These are phyloP conservation scores for Gambusia holbrooki DNA, from an alignment of 2,113 vertebrate genomes.

Conservation along the genomic window DNA sequence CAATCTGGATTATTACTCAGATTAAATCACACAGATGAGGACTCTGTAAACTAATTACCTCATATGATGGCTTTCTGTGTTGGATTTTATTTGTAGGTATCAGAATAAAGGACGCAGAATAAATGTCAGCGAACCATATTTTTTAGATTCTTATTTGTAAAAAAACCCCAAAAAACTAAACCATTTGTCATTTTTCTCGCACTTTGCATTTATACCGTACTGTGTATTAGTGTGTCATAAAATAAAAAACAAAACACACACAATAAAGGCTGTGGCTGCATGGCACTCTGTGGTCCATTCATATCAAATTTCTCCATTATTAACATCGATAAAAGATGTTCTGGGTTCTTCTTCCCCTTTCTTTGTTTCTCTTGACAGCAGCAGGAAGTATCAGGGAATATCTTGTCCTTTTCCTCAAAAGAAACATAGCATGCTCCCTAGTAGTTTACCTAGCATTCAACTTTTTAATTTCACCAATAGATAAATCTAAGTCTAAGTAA, in stretches of 20 bases:
- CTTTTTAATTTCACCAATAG: neutral
- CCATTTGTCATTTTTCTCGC: neutral
- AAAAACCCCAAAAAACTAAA: neutral
- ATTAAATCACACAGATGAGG: neutral
- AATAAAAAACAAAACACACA: too few relatives aligned
- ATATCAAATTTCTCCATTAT: neutral
- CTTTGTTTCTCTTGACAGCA: neutral
- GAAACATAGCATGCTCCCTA: slow-evolving; percentile 3
- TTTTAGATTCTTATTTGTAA: neutral
- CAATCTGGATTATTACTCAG: neutral
- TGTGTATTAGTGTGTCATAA: neutral
- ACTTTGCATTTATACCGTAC: neutral
- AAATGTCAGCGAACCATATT: too few relatives aligned
- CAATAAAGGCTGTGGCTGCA: neutral
- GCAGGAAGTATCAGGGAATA: neutral
- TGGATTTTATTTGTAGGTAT: neutral
- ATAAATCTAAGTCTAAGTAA: neutral
- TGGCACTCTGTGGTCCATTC: neutral
- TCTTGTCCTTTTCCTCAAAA: neutral
- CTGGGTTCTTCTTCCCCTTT: neutral
- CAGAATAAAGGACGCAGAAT: neutral
- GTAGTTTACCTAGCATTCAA: neutral
- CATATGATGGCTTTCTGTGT: neutral
- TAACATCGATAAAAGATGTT: neutral
- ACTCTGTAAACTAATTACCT: neutral